Evolutionary conservation across 92 coral and sea anemone genomes (phyloP), one percentile per base, ranked within the genome.

Genomic region (Porites lobata): DNA sequence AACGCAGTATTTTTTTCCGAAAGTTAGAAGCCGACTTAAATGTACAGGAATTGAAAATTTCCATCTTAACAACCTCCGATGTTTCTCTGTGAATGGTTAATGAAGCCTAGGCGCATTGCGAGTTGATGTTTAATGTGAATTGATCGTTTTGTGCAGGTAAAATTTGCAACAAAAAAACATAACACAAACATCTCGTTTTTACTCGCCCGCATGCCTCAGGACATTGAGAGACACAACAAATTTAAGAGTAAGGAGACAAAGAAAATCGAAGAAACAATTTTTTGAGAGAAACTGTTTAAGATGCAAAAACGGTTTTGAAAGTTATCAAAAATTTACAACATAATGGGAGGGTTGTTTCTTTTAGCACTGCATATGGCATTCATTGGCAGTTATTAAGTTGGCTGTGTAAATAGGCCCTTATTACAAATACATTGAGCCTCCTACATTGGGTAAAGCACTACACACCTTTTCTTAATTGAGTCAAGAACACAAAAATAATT

Each of bases 251-350:
- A 80, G 57, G 87, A 76, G 87, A 54, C 78, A 90, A 85, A 90
- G 87, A 87, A 80, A 87, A 75, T 79, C 86, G 82, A 90, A 70
- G 85, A 77, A 72, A 79, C 66, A 90, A 87, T 53, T 80, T 91
- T 84, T 68, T 71, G 76, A 43, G 65, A 76, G 80, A 52, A 88
- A 76, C 92, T 94, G 92, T 91, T 95, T 94, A 95, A 93, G 84
- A 95, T 95, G 98, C 98, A 95, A 93, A 95, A 95, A 93, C 95
- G 94, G 90, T 87, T 86, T 90, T 95, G 96, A 88, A 93, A 92
- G 94, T 95, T 95, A 95, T 95, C 93, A 95, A 95, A 95, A 95
- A 95, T 95, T 95, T 93, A 95, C 78, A 93, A 86, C 92, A 14
- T 93, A 93, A 69, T 82, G 79, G 92, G 93, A 88, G 94, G 87